Evolutionary conservation across 2,113 vertebrate genomes (phyloP).

Genomic region (Pseudolaguvia tuberculata): DNA sequence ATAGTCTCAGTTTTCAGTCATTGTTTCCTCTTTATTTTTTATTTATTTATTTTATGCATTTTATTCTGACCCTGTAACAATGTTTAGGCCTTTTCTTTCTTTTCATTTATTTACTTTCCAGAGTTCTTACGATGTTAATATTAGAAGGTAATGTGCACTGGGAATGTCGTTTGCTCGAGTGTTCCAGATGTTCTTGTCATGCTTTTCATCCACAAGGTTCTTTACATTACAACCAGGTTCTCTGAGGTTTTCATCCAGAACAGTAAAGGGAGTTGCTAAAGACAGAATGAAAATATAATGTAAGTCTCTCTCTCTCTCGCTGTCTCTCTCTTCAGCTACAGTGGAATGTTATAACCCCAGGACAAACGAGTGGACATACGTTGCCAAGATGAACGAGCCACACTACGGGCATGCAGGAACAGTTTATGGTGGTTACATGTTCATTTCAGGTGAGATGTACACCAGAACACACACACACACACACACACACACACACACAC

Average conservation of each 20-base stretch:
- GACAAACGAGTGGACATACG: conserved; percentile 96
- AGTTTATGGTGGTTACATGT: conserved; percentile 95
- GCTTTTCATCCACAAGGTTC: too few relatives aligned
- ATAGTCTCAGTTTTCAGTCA: too few relatives aligned
- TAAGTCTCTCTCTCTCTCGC: background rate
- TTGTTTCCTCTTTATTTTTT: background rate
- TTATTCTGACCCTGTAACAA: background rate
- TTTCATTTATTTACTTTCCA: background rate
- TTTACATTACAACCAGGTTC: too few relatives aligned
- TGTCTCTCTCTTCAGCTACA: conserved; percentile 74
- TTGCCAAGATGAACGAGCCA: conserved; percentile 98
- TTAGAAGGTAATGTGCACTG: too few relatives aligned
- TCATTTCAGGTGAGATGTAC: conserved; percentile 83
- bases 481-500: conserved; percentile 1
- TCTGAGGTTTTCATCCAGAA: too few relatives aligned
- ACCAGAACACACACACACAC: background rate
- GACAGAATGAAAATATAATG: background rate
- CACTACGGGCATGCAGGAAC: conserved; percentile 97
- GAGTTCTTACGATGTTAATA: background rate
- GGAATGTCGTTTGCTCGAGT: background rate
- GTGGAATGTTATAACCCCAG: conserved; percentile 98
- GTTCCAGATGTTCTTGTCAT: background rate
- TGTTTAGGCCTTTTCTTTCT: conserved; percentile 39
- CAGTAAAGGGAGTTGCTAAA: background rate
- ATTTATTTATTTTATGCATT: background rate